Conservation (phyloP, 2,797 vertebrate species). For the Rhincodon typus region DNA sequence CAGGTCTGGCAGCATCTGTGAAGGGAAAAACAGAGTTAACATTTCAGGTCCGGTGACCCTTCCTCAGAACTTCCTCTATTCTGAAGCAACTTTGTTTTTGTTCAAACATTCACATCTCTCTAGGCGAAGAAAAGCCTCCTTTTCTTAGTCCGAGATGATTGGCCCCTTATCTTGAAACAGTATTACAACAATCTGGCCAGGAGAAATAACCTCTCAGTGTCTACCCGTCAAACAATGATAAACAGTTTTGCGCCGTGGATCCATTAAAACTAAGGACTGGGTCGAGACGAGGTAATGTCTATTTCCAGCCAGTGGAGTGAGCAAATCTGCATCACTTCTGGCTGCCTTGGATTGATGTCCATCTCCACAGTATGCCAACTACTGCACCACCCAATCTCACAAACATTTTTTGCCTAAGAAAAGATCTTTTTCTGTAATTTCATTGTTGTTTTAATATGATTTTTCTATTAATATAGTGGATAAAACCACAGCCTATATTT, state of each 20-base stretch:
- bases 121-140: too few relatives aligned
- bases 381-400: background rate
- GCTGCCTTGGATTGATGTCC: background rate
- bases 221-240: background rate
- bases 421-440: slow-evolving; percentile 3
- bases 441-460: background rate
- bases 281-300: background rate
- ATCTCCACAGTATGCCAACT: background rate
- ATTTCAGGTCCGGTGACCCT: too few relatives aligned
- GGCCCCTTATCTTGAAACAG: too few relatives aligned
- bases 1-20: too few relatives aligned
- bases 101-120: too few relatives aligned
- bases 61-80: too few relatives aligned
- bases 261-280: background rate
- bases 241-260: background rate
- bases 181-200: too few relatives aligned
- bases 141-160: too few relatives aligned
- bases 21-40: too few relatives aligned
- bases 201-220: too few relatives aligned
- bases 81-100: too few relatives aligned
- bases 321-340: background rate
- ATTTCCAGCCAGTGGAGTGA: background rate
- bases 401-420: background rate
- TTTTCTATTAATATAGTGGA: slow-evolving; percentile 15
- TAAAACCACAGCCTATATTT: background rate